phyloP scores from a whole-genome alignment of 2,888 invertebrate genomes.

The Matsumyia berberina region DNA sequence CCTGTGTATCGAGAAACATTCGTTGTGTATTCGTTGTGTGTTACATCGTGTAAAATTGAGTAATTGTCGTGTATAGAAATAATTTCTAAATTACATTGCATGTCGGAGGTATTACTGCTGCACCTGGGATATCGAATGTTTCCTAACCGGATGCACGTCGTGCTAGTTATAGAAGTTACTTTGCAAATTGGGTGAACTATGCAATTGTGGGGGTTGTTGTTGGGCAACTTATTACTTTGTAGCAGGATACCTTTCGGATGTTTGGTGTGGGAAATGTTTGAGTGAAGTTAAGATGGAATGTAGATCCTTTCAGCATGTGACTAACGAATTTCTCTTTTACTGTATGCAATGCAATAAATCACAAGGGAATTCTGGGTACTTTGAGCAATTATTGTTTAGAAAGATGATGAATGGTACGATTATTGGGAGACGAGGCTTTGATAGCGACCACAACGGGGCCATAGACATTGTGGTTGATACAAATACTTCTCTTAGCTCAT shows the following conservation, averaged over 20 bases:
- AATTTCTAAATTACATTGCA: constrained; percentile 62
- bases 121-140: constrained; percentile 25
- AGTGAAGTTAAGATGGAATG: no score
- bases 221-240: not conserved
- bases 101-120: constrained; percentile 28
- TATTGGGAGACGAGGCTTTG: no score
- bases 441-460: no score
- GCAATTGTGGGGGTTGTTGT: not conserved
- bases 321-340: no score
- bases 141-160: constrained; percentile 21
- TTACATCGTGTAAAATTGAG: constrained; percentile 64
- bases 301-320: no score
- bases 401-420: no score
- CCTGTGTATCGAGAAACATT: constrained; percentile 10
- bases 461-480: no score
- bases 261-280: not conserved
- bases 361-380: no score
- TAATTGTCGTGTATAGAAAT: constrained; percentile 62
- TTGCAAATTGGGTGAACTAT: constrained; percentile 18
- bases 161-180: constrained; percentile 32
- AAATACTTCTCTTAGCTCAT: no score
- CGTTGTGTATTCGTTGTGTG: no score
- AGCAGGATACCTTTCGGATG: not conserved
- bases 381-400: no score
- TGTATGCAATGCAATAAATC: no score